A percentile compares a stretch with the other conserved stretches of the same genome.
Evolutionary conservation across 2,113 vertebrate genomes (phyloP).

Genomic region (Rhizomys pruinosus): DNA sequence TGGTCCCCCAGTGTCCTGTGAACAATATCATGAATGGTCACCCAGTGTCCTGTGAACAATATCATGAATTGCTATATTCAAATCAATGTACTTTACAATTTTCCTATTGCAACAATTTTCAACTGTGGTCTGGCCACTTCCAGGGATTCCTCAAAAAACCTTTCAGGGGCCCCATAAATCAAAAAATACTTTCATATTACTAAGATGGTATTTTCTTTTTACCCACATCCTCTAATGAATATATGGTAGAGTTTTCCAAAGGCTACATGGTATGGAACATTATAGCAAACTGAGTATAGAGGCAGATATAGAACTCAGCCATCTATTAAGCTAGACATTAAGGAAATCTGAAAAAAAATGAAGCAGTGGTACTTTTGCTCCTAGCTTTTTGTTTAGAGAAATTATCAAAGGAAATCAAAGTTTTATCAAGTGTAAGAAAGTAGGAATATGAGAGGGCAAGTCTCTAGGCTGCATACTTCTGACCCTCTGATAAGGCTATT

Average conservation of each 20-base stretch:
- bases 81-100: constrained; percentile 14
- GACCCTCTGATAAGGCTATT: background rate
- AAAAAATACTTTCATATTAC: background rate
- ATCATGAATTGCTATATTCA: background rate
- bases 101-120: constrained; percentile 1
- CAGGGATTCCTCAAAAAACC: background rate
- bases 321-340: background rate
- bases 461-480: background rate
- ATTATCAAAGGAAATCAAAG: constrained; percentile 36
- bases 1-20: too few species aligned
- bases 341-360: constrained; percentile 11
- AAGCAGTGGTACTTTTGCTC: background rate
- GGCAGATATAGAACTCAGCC: background rate
- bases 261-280: background rate
- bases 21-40: background rate
- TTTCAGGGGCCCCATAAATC: background rate
- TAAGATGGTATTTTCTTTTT: background rate
- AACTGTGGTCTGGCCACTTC: background rate
- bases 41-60: background rate
- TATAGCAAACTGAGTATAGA: constrained; percentile 12
- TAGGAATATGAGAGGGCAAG: background rate
- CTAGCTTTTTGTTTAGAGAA: background rate
- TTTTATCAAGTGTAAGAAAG: constrained; percentile 11
- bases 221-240: background rate
- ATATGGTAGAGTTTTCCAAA: background rate